Conservation (phyloP, 2,113 vertebrate species). For the Leucosticte australis region DNA sequence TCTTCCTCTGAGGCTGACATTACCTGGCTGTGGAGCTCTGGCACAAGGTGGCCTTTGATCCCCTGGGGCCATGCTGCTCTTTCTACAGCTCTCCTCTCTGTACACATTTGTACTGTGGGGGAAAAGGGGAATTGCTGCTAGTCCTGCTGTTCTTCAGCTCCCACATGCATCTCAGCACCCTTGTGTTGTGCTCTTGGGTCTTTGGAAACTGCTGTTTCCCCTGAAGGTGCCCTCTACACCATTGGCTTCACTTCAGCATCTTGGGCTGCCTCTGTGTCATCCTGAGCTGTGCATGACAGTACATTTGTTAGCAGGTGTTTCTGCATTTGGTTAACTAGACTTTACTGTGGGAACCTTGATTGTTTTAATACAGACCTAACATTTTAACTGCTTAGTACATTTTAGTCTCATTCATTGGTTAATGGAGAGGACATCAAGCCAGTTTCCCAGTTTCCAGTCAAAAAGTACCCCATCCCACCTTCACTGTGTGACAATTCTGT, state of each 20-base stretch:
- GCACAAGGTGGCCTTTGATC: fast-evolving
- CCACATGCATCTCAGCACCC: background rate
- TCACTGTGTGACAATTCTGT: background rate
- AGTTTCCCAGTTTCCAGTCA: background rate
- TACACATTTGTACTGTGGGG: background rate
- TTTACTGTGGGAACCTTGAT: background rate
- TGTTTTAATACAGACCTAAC: background rate
- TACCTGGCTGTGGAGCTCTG: background rate
- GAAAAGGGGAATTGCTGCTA: background rate
- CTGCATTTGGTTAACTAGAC: background rate
- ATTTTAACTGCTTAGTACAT: background rate
- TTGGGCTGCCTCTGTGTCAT: background rate
- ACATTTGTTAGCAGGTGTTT: background rate
- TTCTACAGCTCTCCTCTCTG: background rate
- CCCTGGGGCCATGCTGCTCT: background rate
- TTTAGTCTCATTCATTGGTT: background rate
- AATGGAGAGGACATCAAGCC: background rate
- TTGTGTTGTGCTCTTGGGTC: background rate
- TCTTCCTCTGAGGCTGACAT: background rate
- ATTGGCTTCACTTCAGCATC: background rate
- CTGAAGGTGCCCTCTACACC: background rate
- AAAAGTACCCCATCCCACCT: background rate
- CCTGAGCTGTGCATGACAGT: background rate
- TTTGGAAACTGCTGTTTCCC: background rate
- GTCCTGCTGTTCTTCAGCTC: background rate